Evolutionary conservation across 37 sponge, comb jelly and placozoan species (phyloP).

Genomic region (Aplysina aerophoba): DNA sequence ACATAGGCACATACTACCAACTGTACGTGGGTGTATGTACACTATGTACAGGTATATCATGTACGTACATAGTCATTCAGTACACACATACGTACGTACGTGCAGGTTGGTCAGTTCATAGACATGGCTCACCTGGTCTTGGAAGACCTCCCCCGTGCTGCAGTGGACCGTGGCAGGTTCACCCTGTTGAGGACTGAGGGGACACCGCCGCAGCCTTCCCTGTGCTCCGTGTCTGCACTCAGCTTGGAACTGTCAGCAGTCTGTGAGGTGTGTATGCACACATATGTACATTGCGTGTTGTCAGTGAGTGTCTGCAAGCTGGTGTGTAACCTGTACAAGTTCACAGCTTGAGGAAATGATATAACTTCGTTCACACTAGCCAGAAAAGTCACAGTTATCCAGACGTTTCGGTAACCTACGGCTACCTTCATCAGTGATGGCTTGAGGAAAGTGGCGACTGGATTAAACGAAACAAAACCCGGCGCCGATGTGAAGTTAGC

Average conservation of each 20-base stretch:
- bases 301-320: no score
- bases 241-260: constrained; percentile 40
- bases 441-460: no score
- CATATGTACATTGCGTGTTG: neutral
- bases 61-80: neutral
- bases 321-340: no score
- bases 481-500: no score
- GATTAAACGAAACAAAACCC: no score
- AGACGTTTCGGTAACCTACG: no score
- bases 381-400: no score
- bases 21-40: neutral
- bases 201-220: neutral
- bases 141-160: constrained; percentile 4
- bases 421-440: no score
- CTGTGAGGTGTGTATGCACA: constrained; percentile 26
- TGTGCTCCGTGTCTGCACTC: constrained; percentile 16
- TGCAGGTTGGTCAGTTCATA: constrained; percentile 41
- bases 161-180: constrained; percentile 28
- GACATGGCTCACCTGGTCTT: constrained; percentile 60
- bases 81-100: neutral
- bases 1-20: no score
- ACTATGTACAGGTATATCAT: neutral
- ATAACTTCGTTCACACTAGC: no score
- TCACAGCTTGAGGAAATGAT: no score
- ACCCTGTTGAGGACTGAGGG: neutral